Base-by-base conservation (phyloP, 1,140 invertebrate genomes). In the Pygmarrhopalites habei region DNA sequence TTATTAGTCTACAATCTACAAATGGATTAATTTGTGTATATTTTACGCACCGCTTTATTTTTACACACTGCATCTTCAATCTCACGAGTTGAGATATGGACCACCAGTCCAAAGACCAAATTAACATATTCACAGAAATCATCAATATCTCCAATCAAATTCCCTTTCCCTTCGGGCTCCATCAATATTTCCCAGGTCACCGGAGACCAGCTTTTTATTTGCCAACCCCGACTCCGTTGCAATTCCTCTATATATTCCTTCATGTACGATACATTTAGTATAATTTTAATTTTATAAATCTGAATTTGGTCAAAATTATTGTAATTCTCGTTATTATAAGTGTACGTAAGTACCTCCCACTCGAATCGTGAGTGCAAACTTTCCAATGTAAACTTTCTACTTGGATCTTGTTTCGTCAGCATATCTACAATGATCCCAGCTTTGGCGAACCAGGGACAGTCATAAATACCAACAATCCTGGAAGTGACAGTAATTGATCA, bases 41-140 rank as follows among this genome's bases (percentile, higher is more conserved):
- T 5, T 35, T 35, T 35, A 57, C 15, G 19, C 66, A 70, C 68
- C 15, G 30, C 55, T 28, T 52, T 64, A 39, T 70, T 67, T 26
- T 28, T 21, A 15, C 21, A 44, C 2, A 57, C 53, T 30, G 21
- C 1, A 21, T 47, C 25, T n/a, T 60, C 30, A 14, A 64, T 43
- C 2, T 25, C 53, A 3, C 4, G 2, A 0, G 41, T 25, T 1
- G 26, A 43, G 1, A 49, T 25, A 39, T 57, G 35, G 12, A 60
- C 3, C 4, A 39, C 23, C 12, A 60, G 15, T 1, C 49, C 64
- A 61, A 68, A 71, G 29, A 60, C 65, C 15, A 62, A 14, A 15
- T 61, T n/a, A 0, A 46, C 60, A 51, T 57, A 71, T 49, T 71
- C 69, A 17, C 64, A 66, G 55, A 71, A 71, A 23, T 68, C 69